A percentile compares a stretch with the other conserved stretches of the same genome.
phyloP scores from a whole-genome alignment of 2,888 invertebrate species.

The Gryllus longicercus region DNA sequence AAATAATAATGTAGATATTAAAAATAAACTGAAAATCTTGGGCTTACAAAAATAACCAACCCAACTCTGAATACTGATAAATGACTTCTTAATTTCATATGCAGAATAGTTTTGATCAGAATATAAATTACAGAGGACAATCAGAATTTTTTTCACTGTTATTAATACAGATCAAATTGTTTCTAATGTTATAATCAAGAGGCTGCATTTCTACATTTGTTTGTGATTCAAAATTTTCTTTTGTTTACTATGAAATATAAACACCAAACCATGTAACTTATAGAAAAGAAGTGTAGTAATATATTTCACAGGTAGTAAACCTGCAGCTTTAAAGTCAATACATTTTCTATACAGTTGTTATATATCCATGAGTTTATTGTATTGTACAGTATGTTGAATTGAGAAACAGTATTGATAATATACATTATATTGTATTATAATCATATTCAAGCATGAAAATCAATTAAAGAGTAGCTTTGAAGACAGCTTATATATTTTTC shows the following conservation, averaged over 20 bases:
- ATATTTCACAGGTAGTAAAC: slow-evolving; percentile 2
- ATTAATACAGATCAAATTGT: too few species aligned
- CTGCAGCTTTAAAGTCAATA: slow-evolving; percentile 17
- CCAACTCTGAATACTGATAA: too few species aligned
- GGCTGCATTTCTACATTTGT: too few species aligned
- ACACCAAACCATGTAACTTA: neutral
- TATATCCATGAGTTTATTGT: slow-evolving; percentile 17
- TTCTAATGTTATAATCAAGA: too few species aligned
- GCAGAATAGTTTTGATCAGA: too few species aligned
- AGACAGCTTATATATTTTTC: neutral
- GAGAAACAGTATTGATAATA: neutral
- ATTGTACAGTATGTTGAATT: slow-evolving; percentile 6
- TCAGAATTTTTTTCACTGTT: too few species aligned
- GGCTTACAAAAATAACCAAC: too few species aligned
- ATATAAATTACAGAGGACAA: too few species aligned
- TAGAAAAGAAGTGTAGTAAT: neutral
- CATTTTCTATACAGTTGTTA: neutral
- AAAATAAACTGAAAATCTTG: too few species aligned
- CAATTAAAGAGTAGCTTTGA: neutral
- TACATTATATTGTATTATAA: neutral
- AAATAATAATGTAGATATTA: too few species aligned
- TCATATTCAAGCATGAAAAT: neutral
- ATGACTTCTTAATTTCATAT: too few species aligned
- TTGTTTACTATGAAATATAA: neutral
- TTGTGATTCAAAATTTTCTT: neutral